Base-by-base conservation (phyloP, 2,113 vertebrate genomes). In the Mugil cephalus region DNA sequence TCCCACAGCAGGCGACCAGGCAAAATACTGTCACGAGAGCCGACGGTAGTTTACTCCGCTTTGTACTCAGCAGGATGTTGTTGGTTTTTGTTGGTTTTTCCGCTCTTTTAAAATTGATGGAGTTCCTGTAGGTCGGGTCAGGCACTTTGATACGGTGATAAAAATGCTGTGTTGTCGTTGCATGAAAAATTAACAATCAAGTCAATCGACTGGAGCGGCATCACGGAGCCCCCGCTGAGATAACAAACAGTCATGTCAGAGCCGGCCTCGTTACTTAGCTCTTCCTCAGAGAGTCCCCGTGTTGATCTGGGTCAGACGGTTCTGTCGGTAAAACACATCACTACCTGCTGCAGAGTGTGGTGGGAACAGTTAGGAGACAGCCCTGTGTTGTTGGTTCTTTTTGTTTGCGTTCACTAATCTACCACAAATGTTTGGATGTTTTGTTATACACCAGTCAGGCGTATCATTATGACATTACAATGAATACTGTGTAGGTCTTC, bases 181-280 rank as follows among this genome's bases (percentile, higher is more conserved):
- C 30, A 34, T 66, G 14, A 72, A 77, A 82, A 78, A 77, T 72
- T 12, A 80, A 77, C 45, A 56, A 4, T 51, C 48, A n/a, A n/a
- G 54, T 85, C 78, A 15, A 82, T 79, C 24, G 21, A 21, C 69
- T 45, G 40, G 40, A 14, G 63, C 40, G 8, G 13, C 51, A 52
- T 79, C 35, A 64, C 67, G 70, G 46, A 54, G 62, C 47, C 66
- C 62, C 64, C 65, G 73, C 21, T 46, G 48, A 58, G 47, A 86
- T 85, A 78, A 74, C 74, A 68, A 67, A 54, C 76, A 30, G 8
- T 71, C 54, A 73, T 74, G 30, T 74, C 53, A 66, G 56, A 71
- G 79, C 43, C 56, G 1, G 73, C 66, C 68, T 71, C 79, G 81
- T 30, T 63, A 82, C 82, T 83, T 74, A 80, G 72, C 67, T 70